phyloP scores from a whole-genome alignment of 1,140 invertebrate genomes.

The Phymastichus coffea region DNA sequence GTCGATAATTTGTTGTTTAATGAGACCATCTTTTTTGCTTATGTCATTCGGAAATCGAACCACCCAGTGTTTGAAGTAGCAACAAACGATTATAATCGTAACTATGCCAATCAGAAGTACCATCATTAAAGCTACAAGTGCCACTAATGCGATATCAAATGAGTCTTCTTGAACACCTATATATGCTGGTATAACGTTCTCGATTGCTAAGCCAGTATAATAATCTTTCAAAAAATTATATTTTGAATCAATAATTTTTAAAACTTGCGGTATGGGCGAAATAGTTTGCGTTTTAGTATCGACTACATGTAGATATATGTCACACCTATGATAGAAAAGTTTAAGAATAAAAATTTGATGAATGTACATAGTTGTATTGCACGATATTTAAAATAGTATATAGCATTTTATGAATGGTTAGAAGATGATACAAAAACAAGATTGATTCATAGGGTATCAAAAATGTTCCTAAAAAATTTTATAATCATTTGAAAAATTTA shows the following conservation, averaged over 20 bases:
- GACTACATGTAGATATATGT: conserved; percentile 85
- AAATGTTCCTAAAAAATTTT: too few relatives aligned
- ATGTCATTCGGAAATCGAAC: conserved; percentile 67
- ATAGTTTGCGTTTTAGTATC: conserved; percentile 74
- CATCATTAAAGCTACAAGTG: conserved; percentile 80
- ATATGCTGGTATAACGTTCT: conserved; percentile 72
- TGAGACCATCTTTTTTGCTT: conserved; percentile 77
- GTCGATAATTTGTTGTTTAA: conserved; percentile 79
- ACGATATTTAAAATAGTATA: neutral
- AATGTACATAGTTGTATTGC: too few relatives aligned
- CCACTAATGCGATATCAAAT: conserved; percentile 83
- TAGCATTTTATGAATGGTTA: neutral
- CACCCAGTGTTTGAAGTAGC: conserved; percentile 84
- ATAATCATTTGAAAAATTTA: too few relatives aligned
- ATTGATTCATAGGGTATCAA: too few relatives aligned
- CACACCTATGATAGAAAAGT: conserved; percentile 66
- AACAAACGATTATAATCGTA: conserved; percentile 84
- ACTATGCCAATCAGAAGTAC: conserved; percentile 84
- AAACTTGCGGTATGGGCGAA: conserved; percentile 73
- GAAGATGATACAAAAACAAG: neutral
- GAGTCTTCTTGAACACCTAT: conserved; percentile 64
- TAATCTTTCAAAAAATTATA: conserved; percentile 80
- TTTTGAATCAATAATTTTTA: conserved; percentile 82
- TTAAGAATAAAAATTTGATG: too few relatives aligned
- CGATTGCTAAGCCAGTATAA: conserved; percentile 78